These are phyloP conservation scores for Hassar affinis DNA, from an alignment of 2,113 vertebrate genomes.

Conservation along the genomic window DNA sequence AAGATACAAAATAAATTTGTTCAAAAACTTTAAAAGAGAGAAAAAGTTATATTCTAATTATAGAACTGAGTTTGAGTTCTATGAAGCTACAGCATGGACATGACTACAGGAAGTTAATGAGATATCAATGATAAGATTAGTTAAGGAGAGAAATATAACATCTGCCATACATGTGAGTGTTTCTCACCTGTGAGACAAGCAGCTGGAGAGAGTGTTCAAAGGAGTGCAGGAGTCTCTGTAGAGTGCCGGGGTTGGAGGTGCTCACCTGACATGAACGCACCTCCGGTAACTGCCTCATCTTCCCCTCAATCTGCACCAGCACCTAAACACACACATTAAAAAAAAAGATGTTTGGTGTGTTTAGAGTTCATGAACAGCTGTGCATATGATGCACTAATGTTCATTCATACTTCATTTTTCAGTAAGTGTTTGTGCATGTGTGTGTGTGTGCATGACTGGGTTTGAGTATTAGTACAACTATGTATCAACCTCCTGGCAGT, in stretches of 20 bases:
- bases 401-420: background rate
- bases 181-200: constrained; percentile 71
- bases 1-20: background rate
- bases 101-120: background rate
- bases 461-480: constrained; percentile 7
- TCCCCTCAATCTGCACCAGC: constrained; percentile 73
- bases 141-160: background rate
- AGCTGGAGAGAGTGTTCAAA: constrained; percentile 77
- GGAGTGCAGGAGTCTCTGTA: constrained; percentile 76
- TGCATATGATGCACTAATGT: background rate
- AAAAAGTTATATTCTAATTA: background rate
- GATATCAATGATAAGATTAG: background rate
- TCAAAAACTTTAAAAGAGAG: background rate
- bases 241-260: constrained; percentile 75
- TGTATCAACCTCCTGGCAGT: constrained; percentile 80
- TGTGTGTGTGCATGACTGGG: constrained; percentile 16
- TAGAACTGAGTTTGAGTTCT: background rate
- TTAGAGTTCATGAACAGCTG: background rate
- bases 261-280: constrained; percentile 77
- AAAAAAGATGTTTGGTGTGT: background rate
- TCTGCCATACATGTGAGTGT: background rate
- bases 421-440: constrained; percentile 37
- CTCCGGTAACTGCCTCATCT: constrained; percentile 77
- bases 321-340: constrained; percentile 58
- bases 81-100: background rate